Percentiles rank a stretch among this genome's conserved stretches.
These are phyloP conservation scores for Dolichallabes microphthalmus DNA, from an alignment of 2,113 vertebrate species.

Conservation along the genomic window DNA sequence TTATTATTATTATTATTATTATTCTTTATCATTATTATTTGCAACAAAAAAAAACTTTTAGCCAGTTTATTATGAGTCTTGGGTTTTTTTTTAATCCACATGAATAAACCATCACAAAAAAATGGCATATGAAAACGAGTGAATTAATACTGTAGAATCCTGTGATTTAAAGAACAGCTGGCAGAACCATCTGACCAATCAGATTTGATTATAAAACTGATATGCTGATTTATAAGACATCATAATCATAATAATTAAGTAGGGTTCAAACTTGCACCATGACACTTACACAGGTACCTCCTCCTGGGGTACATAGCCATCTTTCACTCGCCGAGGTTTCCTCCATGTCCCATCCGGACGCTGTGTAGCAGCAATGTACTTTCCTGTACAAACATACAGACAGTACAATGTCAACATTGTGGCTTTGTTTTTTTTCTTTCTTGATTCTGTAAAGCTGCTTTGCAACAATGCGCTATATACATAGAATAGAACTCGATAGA, in stretches of 20 bases:
- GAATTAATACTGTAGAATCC: background rate
- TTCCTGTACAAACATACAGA: constrained; percentile 71
- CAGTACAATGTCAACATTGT: background rate
- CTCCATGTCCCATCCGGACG: constrained; percentile 93
- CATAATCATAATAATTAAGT: background rate
- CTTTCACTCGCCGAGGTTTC: constrained; percentile 87
- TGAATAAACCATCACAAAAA: background rate
- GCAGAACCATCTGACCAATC: background rate
- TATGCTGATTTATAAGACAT: background rate
- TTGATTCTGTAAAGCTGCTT: no score
- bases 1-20: no score
- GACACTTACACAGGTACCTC: constrained; percentile 90
- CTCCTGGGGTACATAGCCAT: constrained; percentile 91
- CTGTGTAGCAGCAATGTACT: constrained; percentile 92
- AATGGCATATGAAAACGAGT: background rate
- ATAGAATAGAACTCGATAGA: no score
- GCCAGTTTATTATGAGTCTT: background rate
- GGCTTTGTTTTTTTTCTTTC: background rate
- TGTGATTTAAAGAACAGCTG: background rate
- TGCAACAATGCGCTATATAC: no score
- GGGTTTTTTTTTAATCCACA: background rate
- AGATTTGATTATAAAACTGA: background rate
- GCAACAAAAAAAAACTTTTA: no score
- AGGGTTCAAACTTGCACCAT: background rate
- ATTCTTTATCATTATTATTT: no score